These are phyloP conservation scores for Gallinago solitaria DNA, from an alignment of 2,797 vertebrate species.

Conservation along the genomic window DNA sequence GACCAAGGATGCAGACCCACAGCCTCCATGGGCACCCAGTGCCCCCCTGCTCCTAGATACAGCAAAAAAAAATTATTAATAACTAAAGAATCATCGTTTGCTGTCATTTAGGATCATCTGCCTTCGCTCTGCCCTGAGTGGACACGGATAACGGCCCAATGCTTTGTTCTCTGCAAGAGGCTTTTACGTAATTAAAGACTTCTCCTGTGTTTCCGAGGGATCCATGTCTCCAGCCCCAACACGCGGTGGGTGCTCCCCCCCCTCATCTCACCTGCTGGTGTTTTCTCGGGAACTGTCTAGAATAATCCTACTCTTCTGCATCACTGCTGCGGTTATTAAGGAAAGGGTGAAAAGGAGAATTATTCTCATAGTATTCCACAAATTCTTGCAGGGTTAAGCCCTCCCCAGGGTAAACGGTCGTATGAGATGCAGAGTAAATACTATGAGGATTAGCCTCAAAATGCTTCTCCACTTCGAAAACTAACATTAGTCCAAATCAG, in stretches of 20 bases:
- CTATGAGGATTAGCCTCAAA: neutral
- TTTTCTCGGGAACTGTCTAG: neutral
- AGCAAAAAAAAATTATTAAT: neutral
- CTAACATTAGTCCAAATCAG: neutral
- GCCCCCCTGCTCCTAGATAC: neutral
- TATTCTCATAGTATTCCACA: neutral
- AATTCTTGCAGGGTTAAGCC: neutral
- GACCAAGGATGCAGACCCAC: neutral
- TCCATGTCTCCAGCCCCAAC: neutral
- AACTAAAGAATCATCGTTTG: neutral
- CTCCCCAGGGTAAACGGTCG: neutral
- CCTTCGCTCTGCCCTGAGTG: neutral
- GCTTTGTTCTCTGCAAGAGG: neutral
- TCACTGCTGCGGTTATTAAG: neutral
- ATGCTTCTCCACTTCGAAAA: neutral
- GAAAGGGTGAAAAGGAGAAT: neutral
- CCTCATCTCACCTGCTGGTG: neutral
- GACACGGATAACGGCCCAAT: neutral
- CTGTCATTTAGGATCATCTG: neutral
- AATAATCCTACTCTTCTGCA: slow-evolving; percentile 1
- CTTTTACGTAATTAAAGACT: neutral
- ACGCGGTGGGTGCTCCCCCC: neutral
- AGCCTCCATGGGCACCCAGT: neutral
- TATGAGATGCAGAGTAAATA: neutral
- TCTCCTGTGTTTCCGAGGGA: neutral